Percentiles rank a stretch among this genome's conserved stretches.
Conservation (phyloP, 1,140 invertebrate species). For the Steinernema khuongi region DNA sequence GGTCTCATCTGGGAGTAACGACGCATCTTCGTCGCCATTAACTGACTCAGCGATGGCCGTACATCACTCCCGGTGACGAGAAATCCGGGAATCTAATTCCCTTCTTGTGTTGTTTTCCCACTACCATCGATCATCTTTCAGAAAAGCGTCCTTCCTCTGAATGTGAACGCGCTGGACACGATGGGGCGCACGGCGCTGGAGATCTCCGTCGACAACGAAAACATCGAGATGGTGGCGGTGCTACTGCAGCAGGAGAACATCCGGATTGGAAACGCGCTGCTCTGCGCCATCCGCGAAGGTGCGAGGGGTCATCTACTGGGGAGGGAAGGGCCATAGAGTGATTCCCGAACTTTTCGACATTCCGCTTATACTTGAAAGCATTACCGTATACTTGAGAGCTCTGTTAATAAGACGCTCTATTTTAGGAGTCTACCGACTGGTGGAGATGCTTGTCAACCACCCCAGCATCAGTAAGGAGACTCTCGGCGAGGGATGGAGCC, state of each 20-base stretch:
- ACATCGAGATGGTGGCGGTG: slow-evolving; percentile 41
- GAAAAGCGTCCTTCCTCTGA: slow-evolving; percentile 59
- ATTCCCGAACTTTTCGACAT: too few species aligned
- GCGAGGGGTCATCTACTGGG: not conserved
- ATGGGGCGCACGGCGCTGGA: slow-evolving; percentile 65
- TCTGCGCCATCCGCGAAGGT: slow-evolving; percentile 62
- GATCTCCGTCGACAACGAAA: slow-evolving; percentile 63
- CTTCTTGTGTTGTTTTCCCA: not conserved
- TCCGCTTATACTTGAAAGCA: too few species aligned
- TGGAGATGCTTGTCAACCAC: slow-evolving; percentile 66
- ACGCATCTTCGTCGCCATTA: too few species aligned
- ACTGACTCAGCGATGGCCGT: not conserved
- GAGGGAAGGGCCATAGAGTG: not conserved
- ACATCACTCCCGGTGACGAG: not conserved
- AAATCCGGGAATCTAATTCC: not conserved
- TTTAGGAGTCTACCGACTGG: slow-evolving; percentile 64
- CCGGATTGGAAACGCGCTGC: slow-evolving; percentile 62
- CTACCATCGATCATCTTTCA: slow-evolving; percentile 17
- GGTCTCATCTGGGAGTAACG: too few species aligned
- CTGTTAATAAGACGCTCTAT: slow-evolving; percentile 2
- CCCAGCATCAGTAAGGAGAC: slow-evolving; percentile 62
- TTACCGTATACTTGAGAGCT: too few species aligned
- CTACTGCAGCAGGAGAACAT: slow-evolving; percentile 61
- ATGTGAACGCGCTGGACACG: slow-evolving; percentile 65
- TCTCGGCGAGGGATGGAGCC: slow-evolving; percentile 61